These are phyloP conservation scores for Noctua comes DNA, from an alignment of 2,888 invertebrate species.

Conservation along the genomic window DNA sequence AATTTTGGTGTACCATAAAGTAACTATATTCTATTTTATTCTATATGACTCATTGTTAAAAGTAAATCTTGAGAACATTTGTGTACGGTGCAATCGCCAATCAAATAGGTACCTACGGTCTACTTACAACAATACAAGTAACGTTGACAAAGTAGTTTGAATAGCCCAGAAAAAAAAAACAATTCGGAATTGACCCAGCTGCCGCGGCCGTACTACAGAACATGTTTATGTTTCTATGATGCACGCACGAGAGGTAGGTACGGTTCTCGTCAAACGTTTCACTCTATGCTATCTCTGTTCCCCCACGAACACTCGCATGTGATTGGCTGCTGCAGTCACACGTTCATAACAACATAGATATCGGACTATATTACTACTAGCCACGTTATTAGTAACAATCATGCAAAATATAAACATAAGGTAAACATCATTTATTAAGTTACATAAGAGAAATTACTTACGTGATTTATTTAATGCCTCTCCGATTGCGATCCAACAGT, in stretches of 20 bases:
- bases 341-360: slow-evolving; percentile 6
- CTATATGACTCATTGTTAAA: background rate
- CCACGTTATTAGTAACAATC: background rate
- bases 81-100: background rate
- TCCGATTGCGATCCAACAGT: slow-evolving; percentile 52
- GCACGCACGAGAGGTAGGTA: slow-evolving; percentile 2
- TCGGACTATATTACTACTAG: background rate
- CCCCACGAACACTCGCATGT: background rate
- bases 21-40: too few species aligned
- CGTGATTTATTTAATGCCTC: slow-evolving; percentile 39
- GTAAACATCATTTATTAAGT: background rate
- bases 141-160: background rate
- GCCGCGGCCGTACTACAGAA: background rate
- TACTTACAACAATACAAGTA: background rate
- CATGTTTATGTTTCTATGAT: background rate
- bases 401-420: slow-evolving; percentile 8
- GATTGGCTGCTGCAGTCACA: slow-evolving; percentile 4
- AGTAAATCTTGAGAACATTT: background rate
- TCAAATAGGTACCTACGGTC: background rate
- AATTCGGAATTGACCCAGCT: background rate
- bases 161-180: slow-evolving; percentile 6
- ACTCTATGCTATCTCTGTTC: background rate
- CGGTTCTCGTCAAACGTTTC: background rate
- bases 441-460: slow-evolving; percentile 33
- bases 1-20: too few species aligned